A percentile compares a stretch with the other conserved stretches of the same genome.
phyloP scores from a whole-genome alignment of 2,888 invertebrate species.

The Ligdia adustata region DNA sequence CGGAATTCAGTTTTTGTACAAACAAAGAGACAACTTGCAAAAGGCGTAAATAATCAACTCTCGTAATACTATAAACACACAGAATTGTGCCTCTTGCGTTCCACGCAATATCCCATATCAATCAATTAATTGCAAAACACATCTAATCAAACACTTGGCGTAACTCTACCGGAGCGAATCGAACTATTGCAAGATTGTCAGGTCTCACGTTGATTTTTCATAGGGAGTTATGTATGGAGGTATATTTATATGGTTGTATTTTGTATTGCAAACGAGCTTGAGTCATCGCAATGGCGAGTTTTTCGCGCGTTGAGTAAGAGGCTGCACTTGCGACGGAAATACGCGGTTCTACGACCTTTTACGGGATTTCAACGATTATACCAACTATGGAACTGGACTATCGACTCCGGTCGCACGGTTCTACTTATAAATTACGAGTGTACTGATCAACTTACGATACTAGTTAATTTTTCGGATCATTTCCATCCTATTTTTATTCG shows the following conservation, averaged over 20 bases:
- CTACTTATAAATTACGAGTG: too few species aligned
- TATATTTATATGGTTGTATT: slow-evolving; percentile 26
- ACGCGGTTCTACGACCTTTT: slow-evolving; percentile 56
- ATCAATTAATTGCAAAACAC: slow-evolving; percentile 35
- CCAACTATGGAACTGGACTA: slow-evolving; percentile 9
- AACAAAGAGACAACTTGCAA: slow-evolving; percentile 1
- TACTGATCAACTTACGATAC: too few species aligned
- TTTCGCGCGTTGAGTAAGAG: slow-evolving; percentile 58
- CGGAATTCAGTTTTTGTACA: too few species aligned
- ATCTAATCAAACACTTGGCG: slow-evolving; percentile 31
- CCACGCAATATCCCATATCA: slow-evolving; percentile 26
- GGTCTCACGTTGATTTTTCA: slow-evolving; percentile 34
- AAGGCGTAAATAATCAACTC: slow-evolving; percentile 10
- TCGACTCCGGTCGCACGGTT: too few species aligned
- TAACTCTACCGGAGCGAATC: slow-evolving; percentile 16
- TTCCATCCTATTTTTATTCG: too few species aligned
- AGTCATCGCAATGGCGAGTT: slow-evolving; percentile 55
- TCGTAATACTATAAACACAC: slow-evolving; percentile 16
- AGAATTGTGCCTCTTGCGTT: slow-evolving; percentile 12
- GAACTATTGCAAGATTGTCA: slow-evolving; percentile 31
- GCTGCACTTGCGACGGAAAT: slow-evolving; percentile 48
- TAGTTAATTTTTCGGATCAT: too few species aligned
- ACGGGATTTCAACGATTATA: slow-evolving; percentile 39
- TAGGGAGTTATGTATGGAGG: slow-evolving; percentile 26
- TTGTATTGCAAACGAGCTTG: slow-evolving; percentile 43